phyloP scores from a whole-genome alignment of 2,888 invertebrate species.

The Metallyticus violacea region DNA sequence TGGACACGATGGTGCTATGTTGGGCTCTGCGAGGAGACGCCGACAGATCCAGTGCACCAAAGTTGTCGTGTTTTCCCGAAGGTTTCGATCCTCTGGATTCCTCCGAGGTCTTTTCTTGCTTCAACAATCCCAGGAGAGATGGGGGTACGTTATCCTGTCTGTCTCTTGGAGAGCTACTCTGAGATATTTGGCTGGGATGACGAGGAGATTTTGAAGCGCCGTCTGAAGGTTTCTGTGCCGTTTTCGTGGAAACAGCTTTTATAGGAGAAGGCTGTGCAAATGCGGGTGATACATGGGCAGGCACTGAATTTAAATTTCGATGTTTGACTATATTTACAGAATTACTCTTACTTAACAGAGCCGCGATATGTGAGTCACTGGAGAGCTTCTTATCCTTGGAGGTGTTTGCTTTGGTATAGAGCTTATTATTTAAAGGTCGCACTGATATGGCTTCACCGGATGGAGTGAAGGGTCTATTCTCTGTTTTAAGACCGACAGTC shows the following conservation, averaged over 20 bases:
- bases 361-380: neutral
- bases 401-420: neutral
- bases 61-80: neutral
- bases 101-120: neutral
- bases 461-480: neutral
- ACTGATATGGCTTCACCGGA: neutral
- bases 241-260: neutral
- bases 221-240: neutral
- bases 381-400: neutral
- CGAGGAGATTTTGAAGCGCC: neutral
- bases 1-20: neutral
- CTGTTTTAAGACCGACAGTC: neutral
- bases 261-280: neutral
- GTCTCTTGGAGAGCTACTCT: neutral
- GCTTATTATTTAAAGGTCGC: neutral
- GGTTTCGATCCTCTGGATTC: neutral
- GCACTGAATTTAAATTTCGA: neutral
- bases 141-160: neutral
- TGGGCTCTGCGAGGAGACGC: conserved; percentile 7
- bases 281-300: neutral
- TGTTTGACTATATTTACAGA: neutral
- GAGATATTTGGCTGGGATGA: neutral
- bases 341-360: neutral
- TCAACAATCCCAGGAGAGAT: neutral
- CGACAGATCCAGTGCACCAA: conserved; percentile 25